A percentile compares a stretch with the other conserved stretches of the same genome.
Evolutionary conservation across 2,888 invertebrate genomes (phyloP).

Genomic region (Scaeva pyrastri): DNA sequence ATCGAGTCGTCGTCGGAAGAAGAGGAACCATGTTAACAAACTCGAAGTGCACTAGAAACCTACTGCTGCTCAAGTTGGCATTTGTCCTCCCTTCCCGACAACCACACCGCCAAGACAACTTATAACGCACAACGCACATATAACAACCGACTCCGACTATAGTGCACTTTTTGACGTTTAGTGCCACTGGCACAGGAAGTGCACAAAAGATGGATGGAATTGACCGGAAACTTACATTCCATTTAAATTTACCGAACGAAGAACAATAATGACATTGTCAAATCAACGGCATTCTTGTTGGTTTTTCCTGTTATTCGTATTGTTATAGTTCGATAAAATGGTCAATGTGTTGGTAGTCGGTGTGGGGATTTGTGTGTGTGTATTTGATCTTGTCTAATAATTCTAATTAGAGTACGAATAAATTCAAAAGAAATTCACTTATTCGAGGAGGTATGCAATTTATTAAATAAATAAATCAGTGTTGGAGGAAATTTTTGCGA

Average conservation of each 20-base stretch:
- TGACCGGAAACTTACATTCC: slow-evolving; percentile 70
- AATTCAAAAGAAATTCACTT: not conserved
- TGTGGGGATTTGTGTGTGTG: not conserved
- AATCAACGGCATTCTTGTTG: slow-evolving; percentile 53
- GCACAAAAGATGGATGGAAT: slow-evolving; percentile 44
- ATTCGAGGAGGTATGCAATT: not conserved
- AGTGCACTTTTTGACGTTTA: slow-evolving; percentile 57
- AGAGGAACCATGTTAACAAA: slow-evolving; percentile 61
- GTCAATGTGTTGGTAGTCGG: not conserved
- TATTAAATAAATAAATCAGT: too few species aligned
- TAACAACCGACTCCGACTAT: slow-evolving; percentile 8
- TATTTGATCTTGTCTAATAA: slow-evolving; percentile 3
- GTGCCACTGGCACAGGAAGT: slow-evolving; percentile 71
- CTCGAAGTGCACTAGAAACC: slow-evolving; percentile 54
- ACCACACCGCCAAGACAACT: not conserved
- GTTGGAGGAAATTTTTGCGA: too few species aligned
- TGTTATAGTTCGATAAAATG: not conserved
- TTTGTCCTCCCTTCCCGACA: slow-evolving; percentile 29
- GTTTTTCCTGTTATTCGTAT: slow-evolving; percentile 49
- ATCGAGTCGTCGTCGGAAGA: not conserved
- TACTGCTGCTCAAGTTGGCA: slow-evolving; percentile 48
- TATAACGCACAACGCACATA: too few species aligned
- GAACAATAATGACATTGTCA: slow-evolving; percentile 17
- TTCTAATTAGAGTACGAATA: slow-evolving; percentile 6
- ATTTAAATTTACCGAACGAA: slow-evolving; percentile 53